These are phyloP conservation scores for Microcebus tavaratra DNA, from an alignment of 2,113 vertebrate species.

Conservation along the genomic window DNA sequence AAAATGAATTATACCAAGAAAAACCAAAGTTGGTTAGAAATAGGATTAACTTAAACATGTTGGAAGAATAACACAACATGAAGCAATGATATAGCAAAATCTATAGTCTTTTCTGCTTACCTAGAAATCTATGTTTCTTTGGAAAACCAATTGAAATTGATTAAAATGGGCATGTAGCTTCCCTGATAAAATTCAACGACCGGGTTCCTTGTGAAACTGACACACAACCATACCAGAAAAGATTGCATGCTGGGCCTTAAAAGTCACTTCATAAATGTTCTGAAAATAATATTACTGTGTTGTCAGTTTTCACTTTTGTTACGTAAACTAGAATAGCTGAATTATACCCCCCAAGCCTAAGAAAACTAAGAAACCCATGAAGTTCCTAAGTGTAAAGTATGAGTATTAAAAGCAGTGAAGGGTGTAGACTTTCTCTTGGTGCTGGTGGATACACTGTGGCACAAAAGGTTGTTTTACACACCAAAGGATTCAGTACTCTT, in stretches of 20 bases:
- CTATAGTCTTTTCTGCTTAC: neutral
- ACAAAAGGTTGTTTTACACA: neutral
- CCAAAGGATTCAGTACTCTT: slow-evolving; percentile 29
- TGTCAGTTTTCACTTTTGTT: slow-evolving; percentile 32
- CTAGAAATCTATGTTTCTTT: slow-evolving; percentile 22
- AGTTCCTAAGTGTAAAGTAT: neutral
- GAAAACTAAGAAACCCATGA: neutral
- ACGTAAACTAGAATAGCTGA: slow-evolving; percentile 21
- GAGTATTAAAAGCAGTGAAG: neutral
- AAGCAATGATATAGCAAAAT: slow-evolving; percentile 5
- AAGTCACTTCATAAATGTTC: slow-evolving; percentile 10
- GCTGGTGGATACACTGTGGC: neutral
- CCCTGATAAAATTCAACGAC: slow-evolving; percentile 40
- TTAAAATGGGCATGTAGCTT: neutral
- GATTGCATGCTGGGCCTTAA: neutral
- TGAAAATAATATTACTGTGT: slow-evolving; percentile 35
- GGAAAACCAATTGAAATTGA: slow-evolving; percentile 10
- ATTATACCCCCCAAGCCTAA: neutral
- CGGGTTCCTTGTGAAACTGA: slow-evolving; percentile 27
- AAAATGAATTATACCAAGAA: slow-evolving; percentile 40
- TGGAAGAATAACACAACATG: neutral
- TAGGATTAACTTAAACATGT: neutral
- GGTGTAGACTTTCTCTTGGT: neutral
- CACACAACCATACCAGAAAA: slow-evolving; percentile 4
- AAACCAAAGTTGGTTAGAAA: slow-evolving; percentile 29